Evolutionary conservation across 2,888 invertebrate species (phyloP).

Genomic region (Psococerastis gibbosa): DNA sequence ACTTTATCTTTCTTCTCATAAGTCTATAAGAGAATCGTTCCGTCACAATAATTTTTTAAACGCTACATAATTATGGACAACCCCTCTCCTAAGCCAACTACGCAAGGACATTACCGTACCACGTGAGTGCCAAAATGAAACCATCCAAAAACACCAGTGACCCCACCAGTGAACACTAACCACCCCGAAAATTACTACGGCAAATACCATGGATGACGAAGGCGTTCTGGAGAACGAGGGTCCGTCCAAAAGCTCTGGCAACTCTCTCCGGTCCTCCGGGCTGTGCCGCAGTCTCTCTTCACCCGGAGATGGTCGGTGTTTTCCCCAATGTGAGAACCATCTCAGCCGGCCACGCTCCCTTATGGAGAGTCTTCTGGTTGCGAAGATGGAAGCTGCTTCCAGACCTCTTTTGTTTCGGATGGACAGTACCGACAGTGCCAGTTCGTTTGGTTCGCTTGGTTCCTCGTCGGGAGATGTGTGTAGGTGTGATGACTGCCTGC

Average conservation of each 20-base stretch:
- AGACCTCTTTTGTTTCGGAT: conserved; percentile 37
- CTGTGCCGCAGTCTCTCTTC: neutral
- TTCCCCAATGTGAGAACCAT: neutral
- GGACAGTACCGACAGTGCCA: conserved; percentile 51
- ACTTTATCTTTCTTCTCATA: no score
- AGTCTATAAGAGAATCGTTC: no score
- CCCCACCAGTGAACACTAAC: no score
- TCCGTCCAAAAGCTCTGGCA: neutral
- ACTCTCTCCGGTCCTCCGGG: neutral
- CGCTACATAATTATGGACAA: no score
- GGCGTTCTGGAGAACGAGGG: neutral
- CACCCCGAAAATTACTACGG: no score
- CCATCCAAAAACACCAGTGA: no score
- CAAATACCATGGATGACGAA: no score
- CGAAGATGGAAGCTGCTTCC: conserved; percentile 59
- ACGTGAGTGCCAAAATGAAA: no score
- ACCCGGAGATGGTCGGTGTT: neutral
- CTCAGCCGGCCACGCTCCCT: conserved; percentile 44
- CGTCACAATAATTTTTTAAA: no score
- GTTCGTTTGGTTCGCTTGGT: conserved; percentile 37
- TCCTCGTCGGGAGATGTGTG: conserved; percentile 58
- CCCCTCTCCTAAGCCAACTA: no score
- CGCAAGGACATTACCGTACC: no score
- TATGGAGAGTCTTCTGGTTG: conserved; percentile 62
- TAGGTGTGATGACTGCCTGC: conserved; percentile 62